These are phyloP conservation scores for Ctenopoma multispine DNA, from an alignment of 2,797 vertebrate genomes.

Conservation along the genomic window DNA sequence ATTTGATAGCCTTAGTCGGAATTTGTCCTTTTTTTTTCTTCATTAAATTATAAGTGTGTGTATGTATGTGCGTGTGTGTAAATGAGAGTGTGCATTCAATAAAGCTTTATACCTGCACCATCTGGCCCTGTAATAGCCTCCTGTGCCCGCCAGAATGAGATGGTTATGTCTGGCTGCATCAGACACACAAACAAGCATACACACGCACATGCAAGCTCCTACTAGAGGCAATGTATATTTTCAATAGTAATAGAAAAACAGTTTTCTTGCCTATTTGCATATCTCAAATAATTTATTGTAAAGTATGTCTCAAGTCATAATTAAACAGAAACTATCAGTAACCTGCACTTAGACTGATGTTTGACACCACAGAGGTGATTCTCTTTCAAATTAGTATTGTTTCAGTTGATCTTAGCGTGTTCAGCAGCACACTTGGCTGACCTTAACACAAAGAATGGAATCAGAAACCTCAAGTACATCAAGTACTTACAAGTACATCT, in stretches of 20 bases:
- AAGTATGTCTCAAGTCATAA: slow-evolving; percentile 32
- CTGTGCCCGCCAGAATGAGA: slow-evolving; percentile 71
- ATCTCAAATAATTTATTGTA: background rate
- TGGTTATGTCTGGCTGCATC: slow-evolving; percentile 63
- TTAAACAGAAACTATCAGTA: too few relatives aligned
- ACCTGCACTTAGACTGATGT: background rate
- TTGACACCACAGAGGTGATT: background rate
- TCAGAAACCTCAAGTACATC: too few relatives aligned
- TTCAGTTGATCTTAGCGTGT: too few relatives aligned
- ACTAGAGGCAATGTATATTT: slow-evolving; percentile 43
- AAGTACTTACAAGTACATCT: too few relatives aligned
- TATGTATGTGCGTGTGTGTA: slow-evolving; percentile 39
- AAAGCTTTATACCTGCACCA: slow-evolving; percentile 71
- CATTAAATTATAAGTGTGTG: slow-evolving; percentile 50
- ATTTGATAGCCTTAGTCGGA: slow-evolving; percentile 65
- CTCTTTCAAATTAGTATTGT: too few relatives aligned
- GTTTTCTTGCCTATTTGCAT: slow-evolving; percentile 4
- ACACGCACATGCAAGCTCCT: background rate
- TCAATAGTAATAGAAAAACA: slow-evolving; percentile 42
- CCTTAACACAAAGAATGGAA: too few relatives aligned
- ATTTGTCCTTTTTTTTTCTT: slow-evolving; percentile 68
- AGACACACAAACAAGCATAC: slow-evolving; percentile 20
- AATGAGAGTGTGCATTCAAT: slow-evolving; percentile 52
- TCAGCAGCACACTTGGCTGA: too few relatives aligned
- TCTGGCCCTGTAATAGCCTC: slow-evolving; percentile 76